Conservation (phyloP, 2,888 invertebrate species). For the Teleiodes luculella region DNA sequence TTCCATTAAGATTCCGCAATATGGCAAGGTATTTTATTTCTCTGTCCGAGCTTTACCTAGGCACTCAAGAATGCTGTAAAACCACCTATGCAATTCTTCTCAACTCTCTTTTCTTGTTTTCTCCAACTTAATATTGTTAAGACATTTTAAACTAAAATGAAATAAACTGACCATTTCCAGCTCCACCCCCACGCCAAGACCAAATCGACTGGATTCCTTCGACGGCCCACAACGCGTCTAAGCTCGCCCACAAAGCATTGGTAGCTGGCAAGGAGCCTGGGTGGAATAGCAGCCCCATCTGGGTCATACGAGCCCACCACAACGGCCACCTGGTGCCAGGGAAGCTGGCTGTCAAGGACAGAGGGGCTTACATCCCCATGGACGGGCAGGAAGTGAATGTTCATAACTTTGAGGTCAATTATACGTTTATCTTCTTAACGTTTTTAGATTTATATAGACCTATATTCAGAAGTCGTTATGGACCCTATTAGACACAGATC, state of each 20-base stretch:
- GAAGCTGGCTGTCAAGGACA: constrained; percentile 60
- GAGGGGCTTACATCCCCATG: constrained; percentile 57
- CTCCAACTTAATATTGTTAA: too few species aligned
- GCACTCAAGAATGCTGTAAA: too few species aligned
- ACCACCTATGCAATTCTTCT: too few species aligned
- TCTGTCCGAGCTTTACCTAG: too few species aligned
- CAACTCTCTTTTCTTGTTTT: too few species aligned
- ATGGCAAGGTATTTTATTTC: too few species aligned
- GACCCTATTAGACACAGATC: too few species aligned
- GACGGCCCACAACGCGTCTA: constrained; percentile 41
- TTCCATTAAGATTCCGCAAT: too few species aligned
- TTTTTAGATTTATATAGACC: too few species aligned
- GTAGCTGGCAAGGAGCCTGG: constrained; percentile 60
- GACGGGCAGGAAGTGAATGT: constrained; percentile 61
- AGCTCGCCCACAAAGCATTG: constrained; percentile 48
- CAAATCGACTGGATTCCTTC: constrained; percentile 56
- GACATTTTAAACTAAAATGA: too few species aligned
- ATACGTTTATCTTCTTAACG: too few species aligned
- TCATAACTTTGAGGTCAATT: constrained; percentile 66
- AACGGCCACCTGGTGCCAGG: constrained; percentile 63
- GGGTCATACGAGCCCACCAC: constrained; percentile 64
- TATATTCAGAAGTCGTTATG: too few species aligned
- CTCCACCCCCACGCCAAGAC: constrained; percentile 30
- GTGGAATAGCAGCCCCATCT: constrained; percentile 67
- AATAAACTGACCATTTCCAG: constrained; percentile 20